Conservation (phyloP, 2,797 vertebrate genomes). For the Sebastes steindachneri region DNA sequence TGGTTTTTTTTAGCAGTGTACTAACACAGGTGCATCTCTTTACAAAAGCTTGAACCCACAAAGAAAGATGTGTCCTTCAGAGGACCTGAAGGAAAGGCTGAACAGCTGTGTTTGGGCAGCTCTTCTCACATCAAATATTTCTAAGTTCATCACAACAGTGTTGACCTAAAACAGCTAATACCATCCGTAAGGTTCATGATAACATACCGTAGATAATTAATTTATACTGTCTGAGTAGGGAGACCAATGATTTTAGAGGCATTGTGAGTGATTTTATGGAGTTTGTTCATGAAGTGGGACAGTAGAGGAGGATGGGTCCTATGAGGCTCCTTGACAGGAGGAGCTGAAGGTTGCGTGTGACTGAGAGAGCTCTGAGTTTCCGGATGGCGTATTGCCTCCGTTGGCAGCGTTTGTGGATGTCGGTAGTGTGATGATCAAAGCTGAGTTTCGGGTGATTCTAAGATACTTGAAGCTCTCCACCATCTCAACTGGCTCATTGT, state of each 20-base stretch:
- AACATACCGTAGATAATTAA: not conserved
- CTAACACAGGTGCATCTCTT: not conserved
- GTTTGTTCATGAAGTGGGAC: not conserved
- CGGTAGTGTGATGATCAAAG: too few species aligned
- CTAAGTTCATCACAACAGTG: not conserved
- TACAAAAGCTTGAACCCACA: not conserved
- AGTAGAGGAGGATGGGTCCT: not conserved
- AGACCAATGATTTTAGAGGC: not conserved
- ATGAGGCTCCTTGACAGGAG: not conserved
- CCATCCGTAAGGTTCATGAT: not conserved
- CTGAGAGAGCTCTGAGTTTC: too few species aligned
- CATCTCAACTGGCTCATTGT: too few species aligned
- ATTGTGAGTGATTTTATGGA: not conserved
- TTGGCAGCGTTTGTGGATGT: too few species aligned
- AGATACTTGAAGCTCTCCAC: too few species aligned
- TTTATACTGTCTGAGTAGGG: not conserved
- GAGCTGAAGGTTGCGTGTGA: too few species aligned
- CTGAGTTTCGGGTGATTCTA: too few species aligned
- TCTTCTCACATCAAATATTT: not conserved
- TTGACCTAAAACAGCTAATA: not conserved
- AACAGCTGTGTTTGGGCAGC: not conserved
- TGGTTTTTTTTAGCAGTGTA: not conserved
- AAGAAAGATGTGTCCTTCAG: conserved; percentile 17
- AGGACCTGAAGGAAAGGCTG: not conserved
- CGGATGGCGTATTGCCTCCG: too few species aligned